Evolutionary conservation across 1,140 invertebrate genomes (phyloP).

Genomic region (Sarcophaga bullata): DNA sequence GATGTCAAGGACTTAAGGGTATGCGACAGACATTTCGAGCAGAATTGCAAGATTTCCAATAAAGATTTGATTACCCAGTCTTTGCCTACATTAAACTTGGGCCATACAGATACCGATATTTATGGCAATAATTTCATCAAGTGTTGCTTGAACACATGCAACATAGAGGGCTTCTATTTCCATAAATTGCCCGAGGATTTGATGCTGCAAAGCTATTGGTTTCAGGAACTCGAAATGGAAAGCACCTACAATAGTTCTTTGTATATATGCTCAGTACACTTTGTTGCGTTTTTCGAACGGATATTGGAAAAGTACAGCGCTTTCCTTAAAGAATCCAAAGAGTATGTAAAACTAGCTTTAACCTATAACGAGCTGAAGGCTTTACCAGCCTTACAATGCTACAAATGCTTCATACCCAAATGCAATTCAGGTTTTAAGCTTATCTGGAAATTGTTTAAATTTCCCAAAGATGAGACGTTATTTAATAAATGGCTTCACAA

Average conservation of each 20-base stretch:
- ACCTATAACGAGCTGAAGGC: conserved; percentile 3
- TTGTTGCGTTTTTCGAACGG: not conserved
- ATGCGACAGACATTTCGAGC: not conserved
- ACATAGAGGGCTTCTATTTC: not conserved
- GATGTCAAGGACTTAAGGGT: conserved; percentile 2
- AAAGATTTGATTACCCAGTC: not conserved
- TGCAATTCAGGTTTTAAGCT: conserved; percentile 41
- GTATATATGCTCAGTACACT: not conserved
- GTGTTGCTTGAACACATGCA: not conserved
- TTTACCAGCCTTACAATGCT: conserved; percentile 31
- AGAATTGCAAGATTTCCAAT: not conserved
- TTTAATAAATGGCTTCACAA: conserved; percentile 43
- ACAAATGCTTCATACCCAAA: conserved; percentile 38
- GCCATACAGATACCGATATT: not conserved
- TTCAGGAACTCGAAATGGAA: not conserved
- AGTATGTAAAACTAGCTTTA: not conserved
- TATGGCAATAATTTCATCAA: conserved; percentile 29
- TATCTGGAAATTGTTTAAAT: conserved; percentile 23
- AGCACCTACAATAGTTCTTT: not conserved
- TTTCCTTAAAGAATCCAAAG: not conserved
- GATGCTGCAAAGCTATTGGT: conserved; percentile 4
- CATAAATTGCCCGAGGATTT: conserved; percentile 2
- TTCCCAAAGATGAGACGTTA: conserved; percentile 37
- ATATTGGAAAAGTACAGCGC: not conserved
- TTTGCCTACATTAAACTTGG: conserved; percentile 23